phyloP scores from a whole-genome alignment of 2,113 vertebrate species.

The Gymnarchus niloticus region DNA sequence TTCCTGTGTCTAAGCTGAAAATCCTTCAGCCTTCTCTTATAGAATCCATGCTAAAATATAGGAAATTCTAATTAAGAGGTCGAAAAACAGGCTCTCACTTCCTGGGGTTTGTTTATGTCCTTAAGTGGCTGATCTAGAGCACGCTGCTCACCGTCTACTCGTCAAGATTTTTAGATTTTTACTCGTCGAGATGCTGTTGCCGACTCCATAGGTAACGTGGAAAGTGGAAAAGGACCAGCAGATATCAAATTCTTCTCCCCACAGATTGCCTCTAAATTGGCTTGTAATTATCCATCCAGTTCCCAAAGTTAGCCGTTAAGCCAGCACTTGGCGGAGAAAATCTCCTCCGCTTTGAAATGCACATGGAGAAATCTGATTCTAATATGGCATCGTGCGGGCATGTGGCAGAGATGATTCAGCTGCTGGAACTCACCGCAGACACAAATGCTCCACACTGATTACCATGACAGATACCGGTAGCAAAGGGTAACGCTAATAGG shows the following conservation, averaged over 20 bases:
- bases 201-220: neutral
- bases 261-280: slow-evolving; percentile 1
- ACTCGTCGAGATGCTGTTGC: neutral
- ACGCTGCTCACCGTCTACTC: neutral
- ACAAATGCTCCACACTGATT: neutral
- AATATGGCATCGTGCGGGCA: neutral
- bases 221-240: neutral
- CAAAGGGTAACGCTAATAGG: slow-evolving; percentile 6
- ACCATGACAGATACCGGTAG: neutral
- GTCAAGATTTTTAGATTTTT: neutral
- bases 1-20: neutral
- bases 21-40: neutral
- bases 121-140: too few relatives aligned
- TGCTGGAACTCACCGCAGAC: neutral
- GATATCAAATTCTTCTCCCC: slow-evolving; percentile 6
- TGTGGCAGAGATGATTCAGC: neutral
- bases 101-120: neutral
- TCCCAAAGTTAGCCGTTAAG: slow-evolving; percentile 1
- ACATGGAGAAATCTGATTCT: neutral
- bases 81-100: neutral
- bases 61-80: neutral
- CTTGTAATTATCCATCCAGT: slow-evolving; percentile 15
- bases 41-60: neutral
- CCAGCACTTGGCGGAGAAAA: neutral
- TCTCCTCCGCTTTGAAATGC: neutral